A percentile compares a stretch with the other conserved stretches of the same genome.
Evolutionary conservation across 2,797 vertebrate genomes (phyloP).

Genomic region (Rhodeus uyekii): DNA sequence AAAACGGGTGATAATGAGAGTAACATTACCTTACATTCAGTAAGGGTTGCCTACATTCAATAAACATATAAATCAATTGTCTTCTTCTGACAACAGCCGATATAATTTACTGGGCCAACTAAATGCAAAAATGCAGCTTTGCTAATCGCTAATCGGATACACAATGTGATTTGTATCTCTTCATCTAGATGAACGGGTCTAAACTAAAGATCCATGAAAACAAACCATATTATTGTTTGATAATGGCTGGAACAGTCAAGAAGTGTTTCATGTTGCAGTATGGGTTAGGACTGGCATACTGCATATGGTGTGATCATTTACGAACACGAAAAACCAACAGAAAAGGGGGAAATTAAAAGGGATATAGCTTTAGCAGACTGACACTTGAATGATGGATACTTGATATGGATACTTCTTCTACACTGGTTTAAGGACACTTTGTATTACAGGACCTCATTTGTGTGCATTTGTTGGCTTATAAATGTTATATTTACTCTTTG

Average conservation of each 20-base stretch:
- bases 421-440: conserved; percentile 10
- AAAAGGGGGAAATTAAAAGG: conserved; percentile 58
- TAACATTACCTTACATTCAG: background rate
- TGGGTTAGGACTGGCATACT: conserved; percentile 68
- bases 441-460: conserved; percentile 22
- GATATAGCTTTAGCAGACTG: conserved; percentile 74
- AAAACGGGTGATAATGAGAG: background rate
- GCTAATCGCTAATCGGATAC: conserved; percentile 67
- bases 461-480: background rate
- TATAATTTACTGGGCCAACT: background rate
- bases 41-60: background rate
- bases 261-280: conserved; percentile 74
- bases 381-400: conserved; percentile 64
- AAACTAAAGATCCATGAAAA: conserved; percentile 65
- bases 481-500: background rate
- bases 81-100: conserved; percentile 60
- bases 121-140: conserved; percentile 73
- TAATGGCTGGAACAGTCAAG: conserved; percentile 64
- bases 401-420: background rate
- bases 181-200: conserved; percentile 48
- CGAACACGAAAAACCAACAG: conserved; percentile 57
- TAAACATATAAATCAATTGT: conserved; percentile 46
- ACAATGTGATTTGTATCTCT: conserved; percentile 59
- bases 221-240: conserved; percentile 64
- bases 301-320: conserved; percentile 66